Base-by-base conservation (phyloP, 2,888 invertebrate species). In the Leuctra nigra region DNA sequence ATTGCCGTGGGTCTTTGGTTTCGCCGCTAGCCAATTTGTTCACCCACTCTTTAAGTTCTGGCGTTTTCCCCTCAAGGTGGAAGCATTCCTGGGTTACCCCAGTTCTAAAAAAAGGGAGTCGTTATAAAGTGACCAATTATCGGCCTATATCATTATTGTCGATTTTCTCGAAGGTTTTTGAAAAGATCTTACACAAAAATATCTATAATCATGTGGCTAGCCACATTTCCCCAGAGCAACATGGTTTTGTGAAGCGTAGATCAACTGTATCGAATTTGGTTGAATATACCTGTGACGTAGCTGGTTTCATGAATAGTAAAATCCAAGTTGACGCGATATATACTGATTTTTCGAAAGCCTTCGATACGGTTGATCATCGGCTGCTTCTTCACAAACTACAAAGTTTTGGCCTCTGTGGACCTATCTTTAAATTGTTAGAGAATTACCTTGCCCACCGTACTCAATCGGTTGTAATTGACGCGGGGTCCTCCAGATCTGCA, bases 321-420 rank as follows among this genome's bases (percentile, higher is more conserved):
- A 25, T n/a, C 16, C 48, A 48, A 29, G 48, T 48, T 3, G 48
- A 48, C 14, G n/a, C 48, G 11, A 18, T 48, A 14, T 48, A 48
- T 20, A 48, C 48, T n/a, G 48, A 48, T 16, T 48, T 48, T 14
- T 7, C 18, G 6, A 48, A 48, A 29, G 48, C 48, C n/a, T 48
- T 48, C 14, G 48, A 48, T 16, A n/a, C n/a, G 4, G 48, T 48
- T 2, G 18, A 48, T 16, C 48, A 48, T n/a, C n/a, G 9, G 4
- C 48, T 48, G 9, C 48, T 48, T 7, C 13, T 48, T 9, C 29
- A 25, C 18, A 48, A 48, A 48, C 25, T 48, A 14, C n/a, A 48
- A 33, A 33, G 29, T 4, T 48, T 16, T 14, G 25, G 25, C n/a
- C 6, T 48, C 14, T n/a, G 25, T 33, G 48, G 48, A 4, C 9